Base-by-base conservation (phyloP, 1,140 invertebrate genomes). In the Tetranychus cinnabarinus region DNA sequence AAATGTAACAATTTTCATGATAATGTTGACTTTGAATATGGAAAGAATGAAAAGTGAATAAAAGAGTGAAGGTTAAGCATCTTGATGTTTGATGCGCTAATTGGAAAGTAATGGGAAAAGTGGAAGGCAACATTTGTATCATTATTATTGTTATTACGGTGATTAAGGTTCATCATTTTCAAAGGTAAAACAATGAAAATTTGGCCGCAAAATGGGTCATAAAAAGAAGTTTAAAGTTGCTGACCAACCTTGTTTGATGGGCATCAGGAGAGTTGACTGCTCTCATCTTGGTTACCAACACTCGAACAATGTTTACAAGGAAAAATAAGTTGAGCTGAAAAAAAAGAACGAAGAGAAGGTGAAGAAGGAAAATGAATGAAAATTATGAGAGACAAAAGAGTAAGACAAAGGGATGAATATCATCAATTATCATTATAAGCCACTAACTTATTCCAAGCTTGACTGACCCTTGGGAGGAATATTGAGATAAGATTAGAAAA, bases 251-350 rank as follows among this genome's bases (percentile, higher is more conserved):
- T 37, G 70, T 72, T 62, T 74, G 71, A 47, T 69, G 67, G 1
- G 71, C 69, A 58, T 75, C 73, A 15, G 73, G 72, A 15, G 70
- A 70, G 65, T 71, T 72, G 31, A 74, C 70, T 66, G 81, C 81
- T 67, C 83, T 77, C 58, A 93, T 73, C 72, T 95, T 95, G 6
- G 83, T 82, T 42, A 90, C 79, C n/a, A 95, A 77, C 3, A 95
- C 86, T 59, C 88, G 78, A 55, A 95, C 83, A 67, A 96, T 95
- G 75, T 93, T 95, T 72, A 86, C 83, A 45, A 96, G 79, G 72
- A 96, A 95, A 59, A 85, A 74, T 33, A 92, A 74, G 74, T 93
- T 95, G 37, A 90, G 75, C 66, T 75, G 66, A 69, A 67, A 60
- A 35, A 52, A 58, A 60, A 23, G 47, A 65, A n/a, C 23, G 8